Conservation (phyloP, 2,888 invertebrate genomes). For the Eupithecia tripunctaria region DNA sequence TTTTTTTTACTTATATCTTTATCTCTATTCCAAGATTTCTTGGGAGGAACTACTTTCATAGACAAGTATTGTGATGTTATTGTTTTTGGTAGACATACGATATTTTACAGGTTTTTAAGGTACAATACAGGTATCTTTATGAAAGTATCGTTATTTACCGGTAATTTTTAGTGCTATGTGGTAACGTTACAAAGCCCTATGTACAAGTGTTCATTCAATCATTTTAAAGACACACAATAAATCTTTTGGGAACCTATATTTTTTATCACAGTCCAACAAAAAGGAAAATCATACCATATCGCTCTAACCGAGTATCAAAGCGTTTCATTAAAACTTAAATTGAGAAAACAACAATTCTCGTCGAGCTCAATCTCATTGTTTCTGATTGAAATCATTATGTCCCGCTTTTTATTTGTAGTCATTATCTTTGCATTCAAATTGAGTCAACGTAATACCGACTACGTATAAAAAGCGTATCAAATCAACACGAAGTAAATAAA, state of each 20-base stretch:
- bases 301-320: conserved; percentile 46
- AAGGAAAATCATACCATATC: neutral
- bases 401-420: conserved; percentile 55
- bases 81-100: too few species aligned
- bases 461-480: neutral
- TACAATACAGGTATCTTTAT: too few species aligned
- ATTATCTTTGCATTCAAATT: conserved; percentile 45
- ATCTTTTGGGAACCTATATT: neutral
- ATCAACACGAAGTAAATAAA: neutral
- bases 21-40: too few species aligned
- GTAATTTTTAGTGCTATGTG: too few species aligned
- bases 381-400: conserved; percentile 81
- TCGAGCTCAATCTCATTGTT: conserved; percentile 77
- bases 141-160: too few species aligned
- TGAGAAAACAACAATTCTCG: conserved; percentile 74
- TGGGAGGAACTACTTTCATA: too few species aligned
- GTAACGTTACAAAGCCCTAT: too few species aligned
- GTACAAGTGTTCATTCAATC: too few species aligned
- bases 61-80: too few species aligned
- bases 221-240: too few species aligned
- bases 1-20: too few species aligned
- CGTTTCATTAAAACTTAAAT: conserved; percentile 73
- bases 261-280: neutral
- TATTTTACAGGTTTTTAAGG: too few species aligned
- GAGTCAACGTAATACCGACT: conserved; percentile 3